Evolutionary conservation across 1,140 invertebrate species (phyloP).

Genomic region (Cydia pomonella): DNA sequence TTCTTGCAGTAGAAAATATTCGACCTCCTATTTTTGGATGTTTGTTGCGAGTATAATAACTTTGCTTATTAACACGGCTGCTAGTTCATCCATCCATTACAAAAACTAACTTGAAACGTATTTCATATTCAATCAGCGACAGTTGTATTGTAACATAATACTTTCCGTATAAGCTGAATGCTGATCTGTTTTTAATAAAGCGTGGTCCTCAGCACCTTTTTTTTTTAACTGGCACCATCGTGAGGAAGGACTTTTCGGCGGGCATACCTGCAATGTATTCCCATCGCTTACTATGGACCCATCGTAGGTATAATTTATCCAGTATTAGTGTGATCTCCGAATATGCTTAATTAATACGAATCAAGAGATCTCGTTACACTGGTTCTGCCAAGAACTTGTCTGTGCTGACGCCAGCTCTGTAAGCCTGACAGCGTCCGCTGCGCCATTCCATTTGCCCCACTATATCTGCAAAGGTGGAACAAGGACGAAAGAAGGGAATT

Average conservation of each 20-base stretch:
- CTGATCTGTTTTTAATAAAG: background rate
- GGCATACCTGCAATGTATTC: background rate
- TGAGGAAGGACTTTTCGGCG: conserved; percentile 1
- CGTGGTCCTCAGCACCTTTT: background rate
- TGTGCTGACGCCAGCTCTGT: background rate
- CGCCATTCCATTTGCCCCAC: conserved; percentile 8
- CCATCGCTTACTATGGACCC: background rate
- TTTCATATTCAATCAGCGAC: background rate
- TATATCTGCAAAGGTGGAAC: conserved; percentile 12
- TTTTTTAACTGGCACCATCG: background rate
- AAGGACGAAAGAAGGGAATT: conserved; percentile 26
- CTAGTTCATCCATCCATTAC: too few relatives aligned
- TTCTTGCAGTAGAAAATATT: too few relatives aligned
- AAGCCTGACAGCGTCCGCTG: background rate
- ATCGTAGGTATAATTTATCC: background rate
- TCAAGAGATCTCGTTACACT: background rate
- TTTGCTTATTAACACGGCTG: too few relatives aligned
- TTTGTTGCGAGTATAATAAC: too few relatives aligned
- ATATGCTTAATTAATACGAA: background rate
- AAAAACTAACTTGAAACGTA: too few relatives aligned
- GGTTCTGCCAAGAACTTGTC: background rate
- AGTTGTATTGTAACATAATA: background rate
- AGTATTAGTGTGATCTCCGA: background rate
- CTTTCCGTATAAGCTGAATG: background rate
- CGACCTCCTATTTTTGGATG: too few relatives aligned